phyloP scores from a whole-genome alignment of 2,888 invertebrate genomes.

The Torymus texanus region DNA sequence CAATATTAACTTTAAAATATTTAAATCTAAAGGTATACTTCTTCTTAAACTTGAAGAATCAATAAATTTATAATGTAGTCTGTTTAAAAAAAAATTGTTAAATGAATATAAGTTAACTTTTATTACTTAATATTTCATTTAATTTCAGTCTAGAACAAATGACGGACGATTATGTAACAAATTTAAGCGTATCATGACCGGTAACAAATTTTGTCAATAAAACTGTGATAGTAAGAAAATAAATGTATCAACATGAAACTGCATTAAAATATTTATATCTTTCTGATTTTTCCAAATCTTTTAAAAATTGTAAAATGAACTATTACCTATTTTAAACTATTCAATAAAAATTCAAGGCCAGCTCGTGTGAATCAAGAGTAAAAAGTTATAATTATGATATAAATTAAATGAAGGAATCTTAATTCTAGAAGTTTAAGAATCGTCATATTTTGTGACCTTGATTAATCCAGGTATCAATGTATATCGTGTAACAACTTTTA shows the following conservation, averaged over 20 bases:
- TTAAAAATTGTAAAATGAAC: constrained; percentile 24
- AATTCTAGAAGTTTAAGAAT: constrained; percentile 47
- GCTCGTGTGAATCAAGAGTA: constrained; percentile 45
- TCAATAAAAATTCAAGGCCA: constrained; percentile 51
- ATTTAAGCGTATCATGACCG: constrained; percentile 1
- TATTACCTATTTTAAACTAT: constrained; percentile 24
- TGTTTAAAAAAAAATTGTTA: not conserved
- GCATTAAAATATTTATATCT: constrained; percentile 23
- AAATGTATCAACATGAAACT: constrained; percentile 29
- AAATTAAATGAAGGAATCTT: constrained; percentile 1
- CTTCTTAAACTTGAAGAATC: constrained; percentile 46
- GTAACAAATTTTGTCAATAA: constrained; percentile 27
- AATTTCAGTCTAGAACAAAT: constrained; percentile 15
- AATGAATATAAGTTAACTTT: constrained; percentile 14
- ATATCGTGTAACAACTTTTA: constrained; percentile 40
- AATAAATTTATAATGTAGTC: constrained; percentile 13
- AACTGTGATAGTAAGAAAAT: constrained; percentile 47
- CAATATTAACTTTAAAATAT: constrained; percentile 31
- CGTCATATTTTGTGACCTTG: constrained; percentile 6
- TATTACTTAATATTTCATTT: constrained; percentile 14
- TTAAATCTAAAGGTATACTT: constrained; percentile 29
- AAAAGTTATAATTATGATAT: constrained; percentile 18
- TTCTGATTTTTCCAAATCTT: constrained; percentile 13
- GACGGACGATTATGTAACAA: constrained; percentile 8
- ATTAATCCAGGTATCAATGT: constrained; percentile 9